Base-by-base conservation (phyloP, 1,140 invertebrate species). In the Chelonus insularis region DNA sequence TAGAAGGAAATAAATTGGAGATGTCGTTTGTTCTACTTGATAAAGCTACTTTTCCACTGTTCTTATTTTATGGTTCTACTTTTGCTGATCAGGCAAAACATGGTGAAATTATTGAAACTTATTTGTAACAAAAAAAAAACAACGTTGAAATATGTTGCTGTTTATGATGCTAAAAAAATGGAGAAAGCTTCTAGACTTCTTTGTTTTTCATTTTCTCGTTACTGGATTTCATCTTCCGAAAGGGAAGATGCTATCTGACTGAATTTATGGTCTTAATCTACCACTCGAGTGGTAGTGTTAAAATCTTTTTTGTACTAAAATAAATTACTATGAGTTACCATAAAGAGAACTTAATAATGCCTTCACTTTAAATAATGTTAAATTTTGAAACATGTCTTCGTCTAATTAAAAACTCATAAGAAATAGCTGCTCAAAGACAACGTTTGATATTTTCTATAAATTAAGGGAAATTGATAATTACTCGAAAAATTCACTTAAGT, bases 231-330 rank as follows among this genome's bases (percentile, higher is more conserved):
- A 51, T 55, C 52, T n/a, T 55, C 34, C 18, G 8, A 29, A 29
- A 21, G 9, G 36, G 16, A 37, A 36, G 34, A 55, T 14, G 39
- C 14, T 39, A 32, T 51, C 48, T 32, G 6, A 37, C 18, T 6
- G 21, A 63, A 63, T 63, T 63, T 63, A 63, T 63, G 48, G 20
- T 58, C 62, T 59, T 60, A 63, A 63, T 63, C 62, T 63, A 63
- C 61, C 61, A n/a, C 25, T 14, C 29, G 45, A 60, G 47, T 59
- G 47, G 54, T 47, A 20, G 25, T 52, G 41, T 32, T 43, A 41
- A 32, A 29, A 37, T 60, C 29, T 39, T 48, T 52, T 60, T 51
- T 60, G 11, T 48, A 25, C 23, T 50, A 52, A 18, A 25, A 34
- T 52, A 51, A 54, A 60, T 55, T 55, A 20, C n/a, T 45, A 20